Evolutionary conservation across 2,113 vertebrate genomes (phyloP).

Genomic region (Actenoides hombroni): DNA sequence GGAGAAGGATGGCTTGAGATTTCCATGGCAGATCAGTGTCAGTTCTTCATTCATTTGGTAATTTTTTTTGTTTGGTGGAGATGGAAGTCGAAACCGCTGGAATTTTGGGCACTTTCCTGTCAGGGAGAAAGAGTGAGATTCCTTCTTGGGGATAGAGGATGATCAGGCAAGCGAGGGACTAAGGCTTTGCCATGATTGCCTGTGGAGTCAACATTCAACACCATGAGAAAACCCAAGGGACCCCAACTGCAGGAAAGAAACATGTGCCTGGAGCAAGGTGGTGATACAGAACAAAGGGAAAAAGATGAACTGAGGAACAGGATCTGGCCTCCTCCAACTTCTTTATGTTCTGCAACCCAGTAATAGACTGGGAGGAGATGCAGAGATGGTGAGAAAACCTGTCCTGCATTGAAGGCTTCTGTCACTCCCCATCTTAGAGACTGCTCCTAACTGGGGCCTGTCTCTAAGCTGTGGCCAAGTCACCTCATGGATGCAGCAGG

Average conservation of each 20-base stretch:
- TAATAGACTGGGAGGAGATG: neutral
- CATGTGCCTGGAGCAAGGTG: neutral
- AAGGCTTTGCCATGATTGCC: neutral
- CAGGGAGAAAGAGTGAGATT: neutral
- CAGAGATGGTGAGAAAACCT: neutral
- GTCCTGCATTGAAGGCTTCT: neutral
- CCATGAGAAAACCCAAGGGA: neutral
- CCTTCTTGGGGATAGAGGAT: neutral
- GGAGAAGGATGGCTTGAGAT: neutral
- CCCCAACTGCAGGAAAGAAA: neutral
- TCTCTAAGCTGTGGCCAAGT: neutral
- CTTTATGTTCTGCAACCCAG: neutral
- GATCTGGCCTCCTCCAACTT: neutral
- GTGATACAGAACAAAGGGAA: neutral
- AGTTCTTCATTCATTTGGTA: neutral
- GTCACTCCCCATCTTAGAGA: neutral
- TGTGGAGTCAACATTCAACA: neutral
- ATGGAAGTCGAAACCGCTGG: neutral
- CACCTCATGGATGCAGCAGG: accelerated
- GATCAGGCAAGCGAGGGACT: neutral
- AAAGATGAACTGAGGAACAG: neutral
- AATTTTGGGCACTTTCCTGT: neutral
- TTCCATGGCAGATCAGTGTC: neutral
- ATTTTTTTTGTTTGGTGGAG: accelerated
- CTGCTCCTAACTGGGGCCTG: accelerated